Conservation (phyloP, 30 jellyfish, hydroid and myxozoan genomes). For the Aurelia aurita complex sp. Pacific region DNA sequence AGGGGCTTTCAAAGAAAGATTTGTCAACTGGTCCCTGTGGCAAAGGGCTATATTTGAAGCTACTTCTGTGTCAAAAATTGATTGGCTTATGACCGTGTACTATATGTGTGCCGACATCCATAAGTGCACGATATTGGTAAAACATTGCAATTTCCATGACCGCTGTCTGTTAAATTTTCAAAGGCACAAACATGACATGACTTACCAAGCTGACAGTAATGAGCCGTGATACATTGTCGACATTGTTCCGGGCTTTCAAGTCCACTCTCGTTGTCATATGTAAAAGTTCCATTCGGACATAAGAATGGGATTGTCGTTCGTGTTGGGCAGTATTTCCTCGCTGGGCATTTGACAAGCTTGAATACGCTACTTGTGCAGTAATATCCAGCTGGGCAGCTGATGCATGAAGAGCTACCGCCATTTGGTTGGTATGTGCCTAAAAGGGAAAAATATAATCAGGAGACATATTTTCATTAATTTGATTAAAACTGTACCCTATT, state of each 20-base stretch:
- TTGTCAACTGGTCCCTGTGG: too few species aligned
- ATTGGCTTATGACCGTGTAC: too few species aligned
- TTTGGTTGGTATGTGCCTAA: conserved; percentile 93
- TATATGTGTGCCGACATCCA: too few species aligned
- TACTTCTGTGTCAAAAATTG: too few species aligned
- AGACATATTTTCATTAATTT: neutral
- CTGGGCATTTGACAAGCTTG: conserved; percentile 87
- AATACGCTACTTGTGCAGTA: conserved; percentile 85
- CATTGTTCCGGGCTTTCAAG: conserved; percentile 79
- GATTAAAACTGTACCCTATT: neutral
- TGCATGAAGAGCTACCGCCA: conserved; percentile 60
- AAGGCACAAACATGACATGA: too few species aligned
- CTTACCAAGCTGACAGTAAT: conserved; percentile 91
- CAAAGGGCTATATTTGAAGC: too few species aligned
- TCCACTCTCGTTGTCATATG: conserved; percentile 86
- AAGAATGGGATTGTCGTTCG: conserved; percentile 77
- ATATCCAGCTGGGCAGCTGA: conserved; percentile 95
- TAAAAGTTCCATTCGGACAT: conserved; percentile 99
- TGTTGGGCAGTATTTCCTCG: conserved; percentile 81
- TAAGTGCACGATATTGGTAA: too few species aligned
- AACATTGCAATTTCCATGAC: too few species aligned
- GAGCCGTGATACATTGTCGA: conserved; percentile 82
- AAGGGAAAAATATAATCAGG: neutral
- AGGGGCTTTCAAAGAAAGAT: too few species aligned
- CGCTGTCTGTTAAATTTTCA: too few species aligned